Conservation (phyloP, 2,888 invertebrate genomes). For the Tanypteryx hageni region DNA sequence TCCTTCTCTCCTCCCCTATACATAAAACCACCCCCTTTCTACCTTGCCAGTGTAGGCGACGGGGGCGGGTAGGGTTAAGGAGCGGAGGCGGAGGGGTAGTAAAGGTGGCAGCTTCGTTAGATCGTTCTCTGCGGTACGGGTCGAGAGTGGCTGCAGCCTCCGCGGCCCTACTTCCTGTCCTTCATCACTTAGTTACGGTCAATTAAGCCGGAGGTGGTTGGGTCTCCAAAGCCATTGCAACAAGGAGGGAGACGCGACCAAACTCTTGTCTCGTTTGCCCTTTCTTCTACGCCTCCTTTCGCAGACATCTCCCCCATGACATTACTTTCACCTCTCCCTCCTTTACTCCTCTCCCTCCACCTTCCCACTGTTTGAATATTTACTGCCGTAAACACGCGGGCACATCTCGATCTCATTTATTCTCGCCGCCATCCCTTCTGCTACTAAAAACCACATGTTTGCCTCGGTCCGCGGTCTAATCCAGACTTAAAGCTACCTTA, state of each 20-base stretch:
- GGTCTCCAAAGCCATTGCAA: not conserved
- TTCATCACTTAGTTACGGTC: slow-evolving; percentile 30
- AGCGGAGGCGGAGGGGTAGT: not conserved
- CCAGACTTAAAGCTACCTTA: not conserved
- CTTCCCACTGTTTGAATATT: not conserved
- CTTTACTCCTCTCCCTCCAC: not conserved
- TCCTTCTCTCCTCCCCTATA: not conserved
- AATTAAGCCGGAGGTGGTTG: not conserved
- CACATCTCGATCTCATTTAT: not conserved
- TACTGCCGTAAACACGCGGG: not conserved
- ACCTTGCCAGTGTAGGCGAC: not conserved
- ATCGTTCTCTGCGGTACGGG: not conserved
- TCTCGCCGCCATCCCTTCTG: not conserved
- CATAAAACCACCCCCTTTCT: not conserved
- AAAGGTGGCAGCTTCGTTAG: not conserved
- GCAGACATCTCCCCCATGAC: not conserved
- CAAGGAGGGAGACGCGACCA: not conserved
- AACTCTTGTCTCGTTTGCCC: not conserved
- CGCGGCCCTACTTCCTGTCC: not conserved
- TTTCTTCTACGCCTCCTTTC: not conserved
- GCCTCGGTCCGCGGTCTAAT: not conserved
- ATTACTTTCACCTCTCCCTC: not conserved
- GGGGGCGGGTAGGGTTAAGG: not conserved
- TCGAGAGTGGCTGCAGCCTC: not conserved
- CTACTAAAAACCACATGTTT: not conserved